phyloP scores from a whole-genome alignment of 2,888 invertebrate species.

The Spialia ferax region DNA sequence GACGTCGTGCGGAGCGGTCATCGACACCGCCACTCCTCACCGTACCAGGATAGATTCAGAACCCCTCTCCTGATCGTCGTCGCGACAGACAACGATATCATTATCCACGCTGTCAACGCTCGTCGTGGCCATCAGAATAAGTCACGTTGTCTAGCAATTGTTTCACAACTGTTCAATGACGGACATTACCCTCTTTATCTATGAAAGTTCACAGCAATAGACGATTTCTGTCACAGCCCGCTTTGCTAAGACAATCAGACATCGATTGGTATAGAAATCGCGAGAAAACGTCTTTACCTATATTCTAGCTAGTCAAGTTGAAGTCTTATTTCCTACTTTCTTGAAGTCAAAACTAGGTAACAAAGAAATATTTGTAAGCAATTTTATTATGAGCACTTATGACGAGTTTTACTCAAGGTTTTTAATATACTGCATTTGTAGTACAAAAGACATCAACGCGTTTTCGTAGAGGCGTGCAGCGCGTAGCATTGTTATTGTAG shows the following conservation, averaged over 20 bases:
- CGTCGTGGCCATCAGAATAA: conserved; percentile 54
- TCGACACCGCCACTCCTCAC: conserved; percentile 53
- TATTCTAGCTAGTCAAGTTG: conserved; percentile 12
- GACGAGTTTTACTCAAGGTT: neutral
- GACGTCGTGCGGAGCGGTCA: conserved; percentile 68
- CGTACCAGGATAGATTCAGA: conserved; percentile 54
- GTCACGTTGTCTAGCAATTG: conserved; percentile 59
- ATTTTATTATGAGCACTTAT: neutral
- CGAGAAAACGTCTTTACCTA: conserved; percentile 33
- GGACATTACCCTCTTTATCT: conserved; percentile 59
- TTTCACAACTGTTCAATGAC: conserved; percentile 55
- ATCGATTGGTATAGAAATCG: conserved; percentile 36
- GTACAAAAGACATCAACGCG: conserved; percentile 75
- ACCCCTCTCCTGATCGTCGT: conserved; percentile 32
- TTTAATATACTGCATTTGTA: neutral
- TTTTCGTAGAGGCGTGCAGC: neutral
- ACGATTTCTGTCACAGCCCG: conserved; percentile 44
- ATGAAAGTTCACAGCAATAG: conserved; percentile 50
- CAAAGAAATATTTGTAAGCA: neutral
- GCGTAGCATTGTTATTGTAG: conserved; percentile 18
- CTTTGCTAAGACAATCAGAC: conserved; percentile 39
- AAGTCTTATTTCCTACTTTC: neutral
- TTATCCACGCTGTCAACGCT: conserved; percentile 71
- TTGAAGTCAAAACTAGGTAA: conserved; percentile 8
- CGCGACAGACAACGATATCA: conserved; percentile 60